Base-by-base conservation (phyloP, 2,888 invertebrate species). In the Metopia argyrocephala region DNA sequence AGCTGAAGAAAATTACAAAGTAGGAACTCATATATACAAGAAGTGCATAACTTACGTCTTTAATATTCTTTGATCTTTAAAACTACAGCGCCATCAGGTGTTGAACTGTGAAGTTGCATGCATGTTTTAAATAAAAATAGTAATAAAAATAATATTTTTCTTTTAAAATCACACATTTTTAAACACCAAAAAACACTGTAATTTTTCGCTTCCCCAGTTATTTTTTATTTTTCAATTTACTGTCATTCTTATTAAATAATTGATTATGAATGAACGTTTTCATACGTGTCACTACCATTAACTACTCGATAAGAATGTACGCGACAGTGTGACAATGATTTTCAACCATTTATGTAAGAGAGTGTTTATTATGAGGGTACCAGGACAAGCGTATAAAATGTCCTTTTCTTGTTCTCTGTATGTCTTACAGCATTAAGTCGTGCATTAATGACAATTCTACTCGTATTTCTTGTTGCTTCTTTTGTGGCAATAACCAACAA, bases 221-320 rank as follows among this genome's bases (percentile, higher is more conserved):
- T 12, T 52, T 73, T 38, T 75, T 75, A 27, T 45, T 61, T 73
- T 68, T 76, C 64, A 73, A 76, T 76, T 73, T 64, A 31, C 76
- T 76, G 79, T 52, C 65, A 66, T 74, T 76, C 38, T 76, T 81
- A 73, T 74, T 59, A 78, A 68, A 76, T 65, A 68, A 69, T 65
- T 81, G 78, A 70, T 78, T 78, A 75, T 66, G 74, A 81, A 66
- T 75, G 66, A 78, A 69, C 48, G 56, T 57, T 81, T 59, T 76
- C 23, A 48, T 66, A 81, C 81, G 66, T 78, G 81, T 52, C 74
- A 57, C 59, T 27, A 28, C 9, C 65, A 21, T 20, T 31, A 71
- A 6, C 12, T 25, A 50, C 7, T 3, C 31, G 5, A 18, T 18
- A 31, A 48, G 6, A 48, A 20, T 48, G 15, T 18, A 48, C 20